Evolutionary conservation across 2,797 vertebrate species (phyloP).

Genomic region (Toxotes lorentzi): DNA sequence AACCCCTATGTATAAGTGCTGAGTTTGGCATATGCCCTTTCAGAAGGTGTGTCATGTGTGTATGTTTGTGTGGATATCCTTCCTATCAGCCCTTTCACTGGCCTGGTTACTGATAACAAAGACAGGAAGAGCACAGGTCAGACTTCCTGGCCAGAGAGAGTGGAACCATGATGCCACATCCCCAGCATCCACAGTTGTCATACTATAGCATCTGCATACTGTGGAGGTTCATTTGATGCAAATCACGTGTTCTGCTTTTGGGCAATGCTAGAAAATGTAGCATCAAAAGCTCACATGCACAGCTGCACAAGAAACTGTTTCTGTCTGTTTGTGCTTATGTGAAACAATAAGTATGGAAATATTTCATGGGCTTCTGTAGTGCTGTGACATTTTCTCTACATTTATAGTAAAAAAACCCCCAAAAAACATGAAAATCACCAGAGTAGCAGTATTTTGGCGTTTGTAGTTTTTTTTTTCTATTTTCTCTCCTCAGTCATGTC

Average conservation of each 20-base stretch:
- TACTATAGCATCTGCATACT: neutral
- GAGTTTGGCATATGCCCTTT: conserved; percentile 30
- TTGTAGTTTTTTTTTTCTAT: neutral
- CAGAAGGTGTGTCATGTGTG: conserved; percentile 18
- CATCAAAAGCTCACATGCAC: neutral
- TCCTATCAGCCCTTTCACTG: conserved; percentile 47
- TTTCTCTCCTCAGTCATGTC: conserved; percentile 9
- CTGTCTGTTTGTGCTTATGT: neutral
- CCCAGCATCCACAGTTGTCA: conserved; percentile 3
- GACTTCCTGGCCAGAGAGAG: conserved; percentile 68
- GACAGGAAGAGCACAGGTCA: conserved; percentile 79
- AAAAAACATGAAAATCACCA: neutral
- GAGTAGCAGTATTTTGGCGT: neutral
- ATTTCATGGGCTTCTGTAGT: neutral
- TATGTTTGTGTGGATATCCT: conserved; percentile 48
- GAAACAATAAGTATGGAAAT: neutral
- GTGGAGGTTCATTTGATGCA: neutral
- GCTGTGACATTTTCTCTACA: neutral
- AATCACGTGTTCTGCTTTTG: conserved; percentile 4
- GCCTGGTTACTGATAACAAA: conserved; percentile 79
- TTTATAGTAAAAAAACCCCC: conserved; percentile 1
- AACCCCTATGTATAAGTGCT: conserved; percentile 47
- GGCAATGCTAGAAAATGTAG: conserved; percentile 6
- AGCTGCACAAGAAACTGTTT: neutral
- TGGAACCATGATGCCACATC: conserved; percentile 48